Evolutionary conservation across 2,888 invertebrate species (phyloP).

Genomic region (Ptychoptera contaminata): DNA sequence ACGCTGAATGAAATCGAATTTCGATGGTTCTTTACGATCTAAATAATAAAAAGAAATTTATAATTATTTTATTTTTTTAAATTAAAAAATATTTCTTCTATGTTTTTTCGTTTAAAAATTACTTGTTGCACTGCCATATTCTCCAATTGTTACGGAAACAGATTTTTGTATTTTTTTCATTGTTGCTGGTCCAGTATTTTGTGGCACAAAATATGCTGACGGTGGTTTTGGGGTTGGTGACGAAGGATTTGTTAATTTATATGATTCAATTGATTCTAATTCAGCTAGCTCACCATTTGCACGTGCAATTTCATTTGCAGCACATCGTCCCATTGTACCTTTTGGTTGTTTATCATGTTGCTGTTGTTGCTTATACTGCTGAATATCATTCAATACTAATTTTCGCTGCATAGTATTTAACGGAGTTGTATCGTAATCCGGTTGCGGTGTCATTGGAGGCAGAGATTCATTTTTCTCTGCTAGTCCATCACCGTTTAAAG

Average conservation of each 20-base stretch:
- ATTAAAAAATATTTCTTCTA: neutral
- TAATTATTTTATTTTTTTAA: neutral
- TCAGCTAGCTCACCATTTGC: conserved; percentile 43
- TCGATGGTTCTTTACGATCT: conserved; percentile 46
- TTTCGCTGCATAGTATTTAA: conserved; percentile 8
- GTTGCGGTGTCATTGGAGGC: conserved; percentile 34
- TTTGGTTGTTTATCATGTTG: conserved; percentile 8
- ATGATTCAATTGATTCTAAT: conserved; percentile 61
- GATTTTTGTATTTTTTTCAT: conserved; percentile 41
- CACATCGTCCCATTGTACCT: conserved; percentile 11
- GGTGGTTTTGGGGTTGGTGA: conserved; percentile 49
- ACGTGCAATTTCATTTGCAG: conserved; percentile 17
- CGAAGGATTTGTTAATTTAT: conserved; percentile 48
- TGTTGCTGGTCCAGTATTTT: conserved; percentile 37
- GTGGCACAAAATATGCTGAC: conserved; percentile 47
- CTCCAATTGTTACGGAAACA: conserved; percentile 55
- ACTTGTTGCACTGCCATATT: conserved; percentile 40
- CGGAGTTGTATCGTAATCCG: conserved; percentile 35
- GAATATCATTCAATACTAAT: conserved; percentile 1
- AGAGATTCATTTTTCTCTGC: conserved; percentile 3
- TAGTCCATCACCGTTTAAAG: conserved; percentile 11
- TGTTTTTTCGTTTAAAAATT: no score
- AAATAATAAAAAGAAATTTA: conserved; percentile 11
- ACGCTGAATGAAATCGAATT: conserved; percentile 45
- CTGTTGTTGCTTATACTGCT: conserved; percentile 5